These are phyloP conservation scores for Lithodes maja DNA, from an alignment of 2,888 invertebrate species.

Conservation along the genomic window DNA sequence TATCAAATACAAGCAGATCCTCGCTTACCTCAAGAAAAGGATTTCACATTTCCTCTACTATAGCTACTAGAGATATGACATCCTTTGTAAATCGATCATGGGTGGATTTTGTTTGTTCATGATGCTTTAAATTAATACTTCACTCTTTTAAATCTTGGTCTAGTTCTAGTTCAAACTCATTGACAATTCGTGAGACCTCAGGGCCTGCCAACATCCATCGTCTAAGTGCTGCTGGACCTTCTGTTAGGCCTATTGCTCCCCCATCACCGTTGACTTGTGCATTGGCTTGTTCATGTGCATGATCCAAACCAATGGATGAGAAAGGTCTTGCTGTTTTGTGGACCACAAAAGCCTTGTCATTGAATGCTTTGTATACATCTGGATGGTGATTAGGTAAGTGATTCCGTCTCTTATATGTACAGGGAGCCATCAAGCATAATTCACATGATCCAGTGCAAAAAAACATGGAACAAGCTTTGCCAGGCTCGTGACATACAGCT, in stretches of 20 bases:
- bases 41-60: neutral
- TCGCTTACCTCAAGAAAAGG: neutral
- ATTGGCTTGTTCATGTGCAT: neutral
- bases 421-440: neutral
- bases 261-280: neutral
- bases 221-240: neutral
- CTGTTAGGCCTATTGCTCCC: neutral
- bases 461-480: neutral
- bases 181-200: neutral
- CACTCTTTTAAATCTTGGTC: neutral
- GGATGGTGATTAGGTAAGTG: neutral
- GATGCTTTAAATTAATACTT: neutral
- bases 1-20: neutral
- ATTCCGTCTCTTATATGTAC: neutral
- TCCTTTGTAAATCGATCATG: neutral
- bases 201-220: conserved; percentile 2
- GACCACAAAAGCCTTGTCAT: neutral
- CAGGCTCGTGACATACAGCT: too few relatives aligned
- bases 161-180: neutral
- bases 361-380: conserved; percentile 8
- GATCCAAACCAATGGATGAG: neutral
- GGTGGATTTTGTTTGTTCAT: neutral
- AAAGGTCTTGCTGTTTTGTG: neutral
- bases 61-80: too few relatives aligned
- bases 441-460: neutral